These are phyloP conservation scores for Mormyrus lacerda DNA, from an alignment of 2,113 vertebrate genomes.

Conservation along the genomic window DNA sequence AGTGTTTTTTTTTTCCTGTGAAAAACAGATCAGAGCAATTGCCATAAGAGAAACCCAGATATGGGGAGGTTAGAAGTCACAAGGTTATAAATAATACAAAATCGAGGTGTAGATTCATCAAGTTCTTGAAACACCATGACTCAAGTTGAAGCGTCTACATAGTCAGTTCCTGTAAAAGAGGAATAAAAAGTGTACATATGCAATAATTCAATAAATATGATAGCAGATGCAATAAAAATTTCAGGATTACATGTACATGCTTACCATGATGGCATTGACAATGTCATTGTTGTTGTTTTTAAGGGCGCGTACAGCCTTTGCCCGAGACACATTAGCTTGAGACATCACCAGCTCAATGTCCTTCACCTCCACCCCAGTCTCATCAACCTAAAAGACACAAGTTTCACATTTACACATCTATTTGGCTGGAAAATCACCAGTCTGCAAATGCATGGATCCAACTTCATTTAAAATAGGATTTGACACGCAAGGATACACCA, in stretches of 20 bases:
- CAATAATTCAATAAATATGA: not conserved
- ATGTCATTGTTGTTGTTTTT: slow-evolving; percentile 99
- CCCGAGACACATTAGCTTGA: slow-evolving; percentile 93
- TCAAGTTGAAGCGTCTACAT: slow-evolving; percentile 36
- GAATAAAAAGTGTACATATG: not conserved
- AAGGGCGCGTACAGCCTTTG: slow-evolving; percentile 93
- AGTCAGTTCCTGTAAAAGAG: slow-evolving; percentile 77
- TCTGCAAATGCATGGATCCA: not conserved
- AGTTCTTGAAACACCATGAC: not conserved
- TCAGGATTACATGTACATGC: slow-evolving; percentile 24
- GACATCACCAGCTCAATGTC: slow-evolving; percentile 99
- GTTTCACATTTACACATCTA: not conserved
- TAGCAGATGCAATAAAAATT: not conserved
- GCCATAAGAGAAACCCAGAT: not conserved
- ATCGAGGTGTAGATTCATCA: slow-evolving; percentile 6
- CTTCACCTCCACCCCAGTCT: slow-evolving; percentile 95
- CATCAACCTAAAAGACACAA: slow-evolving; percentile 68
- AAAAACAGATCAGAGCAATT: not conserved
- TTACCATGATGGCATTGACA: slow-evolving; percentile 98
- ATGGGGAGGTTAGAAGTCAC: not conserved
- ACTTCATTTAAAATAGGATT: not conserved
- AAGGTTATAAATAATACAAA: slow-evolving; percentile 21
- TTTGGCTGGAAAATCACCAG: not conserved
- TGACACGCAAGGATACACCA: not conserved
- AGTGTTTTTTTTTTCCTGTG: not conserved